phyloP scores from a whole-genome alignment of 2,888 invertebrate species.

The Conomelus anceps region DNA sequence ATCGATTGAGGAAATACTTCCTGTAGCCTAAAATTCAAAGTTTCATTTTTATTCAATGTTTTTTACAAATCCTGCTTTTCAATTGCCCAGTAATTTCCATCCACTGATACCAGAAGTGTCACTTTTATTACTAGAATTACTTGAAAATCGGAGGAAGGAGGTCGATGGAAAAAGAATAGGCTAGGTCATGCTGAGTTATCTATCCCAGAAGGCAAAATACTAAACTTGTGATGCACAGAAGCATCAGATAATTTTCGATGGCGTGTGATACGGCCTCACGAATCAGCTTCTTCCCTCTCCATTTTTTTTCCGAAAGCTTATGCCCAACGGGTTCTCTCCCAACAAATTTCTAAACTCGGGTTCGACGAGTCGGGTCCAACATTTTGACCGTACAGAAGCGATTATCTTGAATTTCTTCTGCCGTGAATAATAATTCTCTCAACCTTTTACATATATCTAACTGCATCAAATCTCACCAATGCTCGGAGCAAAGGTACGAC shows the following conservation, averaged over 20 bases:
- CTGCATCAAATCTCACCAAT: neutral
- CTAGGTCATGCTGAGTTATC: neutral
- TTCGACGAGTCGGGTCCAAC: neutral
- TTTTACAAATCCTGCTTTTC: neutral
- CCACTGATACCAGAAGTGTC: neutral
- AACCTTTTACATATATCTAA: neutral
- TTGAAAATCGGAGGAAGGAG: neutral
- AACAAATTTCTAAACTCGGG: neutral
- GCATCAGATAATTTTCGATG: neutral
- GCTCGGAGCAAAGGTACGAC: too few species aligned
- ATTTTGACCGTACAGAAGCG: neutral
- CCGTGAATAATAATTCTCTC: neutral
- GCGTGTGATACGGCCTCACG: neutral
- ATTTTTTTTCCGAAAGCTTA: neutral
- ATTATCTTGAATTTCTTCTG: neutral
- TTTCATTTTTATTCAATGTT: neutral
- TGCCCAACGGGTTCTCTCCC: neutral
- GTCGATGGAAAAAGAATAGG: neutral
- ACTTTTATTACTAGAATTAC: neutral
- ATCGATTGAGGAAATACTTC: neutral
- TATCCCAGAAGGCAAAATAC: neutral
- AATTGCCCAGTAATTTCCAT: neutral
- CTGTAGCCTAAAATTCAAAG: neutral
- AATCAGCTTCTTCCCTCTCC: neutral
- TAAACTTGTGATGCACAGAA: neutral